Conservation (phyloP, 2,797 vertebrate genomes). For the Loriculus beryllinus region DNA sequence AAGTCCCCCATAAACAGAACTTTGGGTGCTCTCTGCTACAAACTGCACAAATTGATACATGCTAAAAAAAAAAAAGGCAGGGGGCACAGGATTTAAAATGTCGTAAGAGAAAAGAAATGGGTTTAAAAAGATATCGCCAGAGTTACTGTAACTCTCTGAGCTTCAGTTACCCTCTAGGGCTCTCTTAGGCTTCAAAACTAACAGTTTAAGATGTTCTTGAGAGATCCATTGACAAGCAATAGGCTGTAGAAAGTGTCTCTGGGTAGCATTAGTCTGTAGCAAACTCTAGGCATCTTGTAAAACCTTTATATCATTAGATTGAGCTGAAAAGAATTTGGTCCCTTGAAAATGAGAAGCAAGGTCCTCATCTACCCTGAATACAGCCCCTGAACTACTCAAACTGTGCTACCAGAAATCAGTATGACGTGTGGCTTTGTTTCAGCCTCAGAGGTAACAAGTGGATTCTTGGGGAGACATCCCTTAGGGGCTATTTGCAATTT, state of each 20-base stretch:
- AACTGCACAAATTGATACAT: not conserved
- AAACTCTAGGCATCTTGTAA: not conserved
- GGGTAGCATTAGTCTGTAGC: not conserved
- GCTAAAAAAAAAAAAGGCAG: not conserved
- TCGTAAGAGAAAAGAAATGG: not conserved
- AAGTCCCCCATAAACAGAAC: slow-evolving; percentile 41
- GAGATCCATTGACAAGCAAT: not conserved
- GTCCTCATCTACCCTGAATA: not conserved
- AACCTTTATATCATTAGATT: not conserved
- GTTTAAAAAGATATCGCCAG: not conserved
- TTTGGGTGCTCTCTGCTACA: not conserved
- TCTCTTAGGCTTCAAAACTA: not conserved
- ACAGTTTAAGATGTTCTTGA: not conserved
- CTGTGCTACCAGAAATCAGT: not conserved
- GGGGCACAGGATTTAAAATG: not conserved
- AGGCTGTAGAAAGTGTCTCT: not conserved
- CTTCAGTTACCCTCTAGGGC: not conserved
- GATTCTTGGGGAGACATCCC: not conserved
- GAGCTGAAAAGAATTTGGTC: not conserved
- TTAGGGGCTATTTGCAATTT: not conserved
- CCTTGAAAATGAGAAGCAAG: not conserved
- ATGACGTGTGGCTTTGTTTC: not conserved
- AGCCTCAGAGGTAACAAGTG: not conserved
- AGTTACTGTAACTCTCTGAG: not conserved
- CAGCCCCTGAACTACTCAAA: not conserved